Conservation (phyloP, 2,113 vertebrate genomes). For the Manacus vitellinus region DNA sequence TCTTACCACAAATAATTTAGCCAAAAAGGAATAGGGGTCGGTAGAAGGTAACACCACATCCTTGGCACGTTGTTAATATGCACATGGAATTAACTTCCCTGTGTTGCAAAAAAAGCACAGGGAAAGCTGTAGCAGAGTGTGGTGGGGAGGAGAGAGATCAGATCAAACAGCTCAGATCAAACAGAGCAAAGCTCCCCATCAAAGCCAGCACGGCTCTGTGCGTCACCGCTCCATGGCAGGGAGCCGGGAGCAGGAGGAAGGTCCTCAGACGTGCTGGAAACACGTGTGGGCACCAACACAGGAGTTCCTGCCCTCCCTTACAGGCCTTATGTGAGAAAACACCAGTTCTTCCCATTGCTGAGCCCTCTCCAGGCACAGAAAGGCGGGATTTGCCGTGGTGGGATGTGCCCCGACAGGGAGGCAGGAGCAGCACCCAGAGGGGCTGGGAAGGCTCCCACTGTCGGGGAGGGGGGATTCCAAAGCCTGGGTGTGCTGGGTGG, state of each 20-base stretch:
- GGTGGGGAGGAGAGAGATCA: neutral
- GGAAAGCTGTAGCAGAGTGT: neutral
- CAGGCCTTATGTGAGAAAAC: neutral
- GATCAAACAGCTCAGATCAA: slow-evolving; percentile 33
- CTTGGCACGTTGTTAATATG: fast-evolving
- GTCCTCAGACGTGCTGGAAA: neutral
- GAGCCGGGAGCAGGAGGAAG: neutral
- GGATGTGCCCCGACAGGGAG: neutral
- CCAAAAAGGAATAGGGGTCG: neutral
- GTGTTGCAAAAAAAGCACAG: neutral
- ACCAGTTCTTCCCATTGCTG: fast-evolving
- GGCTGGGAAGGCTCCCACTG: neutral
- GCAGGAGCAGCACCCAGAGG: neutral
- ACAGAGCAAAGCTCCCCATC: neutral
- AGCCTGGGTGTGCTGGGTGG: neutral
- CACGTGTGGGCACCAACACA: neutral
- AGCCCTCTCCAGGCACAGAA: neutral
- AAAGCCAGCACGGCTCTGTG: neutral
- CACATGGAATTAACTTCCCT: neutral
- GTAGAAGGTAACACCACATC: neutral
- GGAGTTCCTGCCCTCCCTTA: neutral
- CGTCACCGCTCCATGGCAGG: neutral
- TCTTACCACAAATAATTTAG: neutral
- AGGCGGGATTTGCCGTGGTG: neutral
- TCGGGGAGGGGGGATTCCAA: neutral